Percentiles rank a stretch among this genome's conserved stretches.
Evolutionary conservation across 2,113 vertebrate genomes (phyloP).

Genomic region (Hyla sarda): DNA sequence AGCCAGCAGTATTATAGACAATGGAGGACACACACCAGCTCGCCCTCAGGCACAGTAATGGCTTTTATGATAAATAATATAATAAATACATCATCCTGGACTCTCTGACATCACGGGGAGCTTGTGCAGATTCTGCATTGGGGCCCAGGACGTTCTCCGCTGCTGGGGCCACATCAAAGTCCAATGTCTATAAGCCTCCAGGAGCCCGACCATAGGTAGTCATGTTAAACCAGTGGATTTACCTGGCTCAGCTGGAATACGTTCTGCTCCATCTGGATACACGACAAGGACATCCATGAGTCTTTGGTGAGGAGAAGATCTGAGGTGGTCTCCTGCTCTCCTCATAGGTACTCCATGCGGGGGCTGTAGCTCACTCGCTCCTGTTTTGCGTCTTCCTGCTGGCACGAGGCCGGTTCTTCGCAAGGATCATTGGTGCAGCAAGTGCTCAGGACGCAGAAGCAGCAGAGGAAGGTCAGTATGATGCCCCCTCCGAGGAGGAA

Average conservation of each 20-base stretch:
- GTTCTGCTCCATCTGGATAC: not conserved
- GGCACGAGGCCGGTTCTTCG: constrained; percentile 48
- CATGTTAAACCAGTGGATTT: not conserved
- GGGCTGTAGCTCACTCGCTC: constrained; percentile 60
- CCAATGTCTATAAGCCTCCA: not conserved
- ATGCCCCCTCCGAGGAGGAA: constrained; percentile 75
- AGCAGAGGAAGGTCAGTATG: constrained; percentile 72
- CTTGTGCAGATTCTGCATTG: not conserved
- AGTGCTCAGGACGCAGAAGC: constrained; percentile 64
- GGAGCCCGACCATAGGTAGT: not conserved
- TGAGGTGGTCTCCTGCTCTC: too few relatives aligned
- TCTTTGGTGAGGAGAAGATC: too few relatives aligned
- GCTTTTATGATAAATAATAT: not conserved
- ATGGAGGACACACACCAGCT: too few relatives aligned
- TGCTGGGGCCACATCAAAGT: not conserved
- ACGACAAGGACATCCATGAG: not conserved
- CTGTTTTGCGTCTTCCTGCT: constrained; percentile 62
- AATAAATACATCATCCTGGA: not conserved
- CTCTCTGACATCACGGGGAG: too few relatives aligned
- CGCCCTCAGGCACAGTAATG: too few relatives aligned
- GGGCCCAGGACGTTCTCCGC: too few relatives aligned
- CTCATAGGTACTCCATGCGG: constrained; percentile 43
- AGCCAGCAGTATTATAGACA: too few relatives aligned
- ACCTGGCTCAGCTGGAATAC: not conserved
- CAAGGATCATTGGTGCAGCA: constrained; percentile 48